phyloP scores from a whole-genome alignment of 2,888 invertebrate species.

The Volucella inflata region DNA sequence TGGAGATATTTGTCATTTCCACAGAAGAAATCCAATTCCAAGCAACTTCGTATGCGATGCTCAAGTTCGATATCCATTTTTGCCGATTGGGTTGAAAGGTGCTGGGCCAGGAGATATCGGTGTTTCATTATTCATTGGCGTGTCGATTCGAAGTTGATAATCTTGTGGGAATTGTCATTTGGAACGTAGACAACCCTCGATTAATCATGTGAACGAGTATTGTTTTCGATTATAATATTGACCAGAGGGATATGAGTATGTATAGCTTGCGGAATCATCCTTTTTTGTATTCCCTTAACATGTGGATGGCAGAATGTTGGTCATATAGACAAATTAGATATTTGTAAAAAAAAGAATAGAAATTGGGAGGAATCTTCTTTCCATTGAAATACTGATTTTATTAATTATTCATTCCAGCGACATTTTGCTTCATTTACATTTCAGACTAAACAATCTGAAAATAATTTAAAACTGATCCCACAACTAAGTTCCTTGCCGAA shows the following conservation, averaged over 20 bases:
- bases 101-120: constrained; percentile 6
- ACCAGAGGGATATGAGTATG: constrained; percentile 44
- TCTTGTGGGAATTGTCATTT: constrained; percentile 74
- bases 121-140: constrained; percentile 73
- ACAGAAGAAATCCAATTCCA: not conserved
- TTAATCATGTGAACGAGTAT: constrained; percentile 63
- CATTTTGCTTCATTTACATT: too few species aligned
- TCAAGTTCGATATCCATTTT: constrained; percentile 47
- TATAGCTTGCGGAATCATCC: constrained; percentile 41
- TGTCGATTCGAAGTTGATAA: constrained; percentile 73
- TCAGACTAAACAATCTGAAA: too few species aligned
- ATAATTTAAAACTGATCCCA: too few species aligned
- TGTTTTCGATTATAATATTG: constrained; percentile 69
- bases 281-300: constrained; percentile 10
- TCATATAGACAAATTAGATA: too few species aligned
- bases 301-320: constrained; percentile 1
- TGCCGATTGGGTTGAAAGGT: constrained; percentile 33
- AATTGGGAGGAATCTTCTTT: too few species aligned
- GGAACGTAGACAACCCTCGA: constrained; percentile 69
- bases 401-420: too few species aligned
- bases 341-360: too few species aligned
- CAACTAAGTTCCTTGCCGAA: too few species aligned
- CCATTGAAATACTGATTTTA: too few species aligned
- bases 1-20: not conserved
- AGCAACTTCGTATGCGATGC: constrained; percentile 10